Evolutionary conservation across 2,113 vertebrate genomes (phyloP).

Genomic region (Elgaria multicarinata): DNA sequence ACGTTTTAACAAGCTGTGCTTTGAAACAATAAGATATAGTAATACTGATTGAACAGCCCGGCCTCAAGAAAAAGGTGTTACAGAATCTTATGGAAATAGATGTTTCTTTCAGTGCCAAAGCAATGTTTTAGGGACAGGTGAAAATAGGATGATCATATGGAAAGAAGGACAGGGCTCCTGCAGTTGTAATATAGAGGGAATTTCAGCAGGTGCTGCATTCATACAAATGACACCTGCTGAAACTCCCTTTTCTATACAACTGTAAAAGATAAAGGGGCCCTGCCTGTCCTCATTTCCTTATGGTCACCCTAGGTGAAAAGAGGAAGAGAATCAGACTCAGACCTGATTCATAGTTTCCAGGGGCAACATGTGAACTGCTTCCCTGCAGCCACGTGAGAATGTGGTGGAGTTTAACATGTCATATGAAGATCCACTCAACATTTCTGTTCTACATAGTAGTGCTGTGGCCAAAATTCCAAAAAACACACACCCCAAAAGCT

Average conservation of each 20-base stretch:
- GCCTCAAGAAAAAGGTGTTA: neutral
- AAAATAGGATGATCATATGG: too few relatives aligned
- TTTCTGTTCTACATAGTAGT: neutral
- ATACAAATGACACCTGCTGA: too few relatives aligned
- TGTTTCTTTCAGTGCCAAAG: slow-evolving; percentile 11
- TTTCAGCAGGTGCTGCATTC: too few relatives aligned
- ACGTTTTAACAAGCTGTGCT: neutral
- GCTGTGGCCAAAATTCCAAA: too few relatives aligned
- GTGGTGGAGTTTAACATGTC: neutral
- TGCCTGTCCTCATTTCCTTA: too few relatives aligned
- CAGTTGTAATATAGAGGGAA: too few relatives aligned
- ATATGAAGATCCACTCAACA: neutral
- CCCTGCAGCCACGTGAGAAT: neutral
- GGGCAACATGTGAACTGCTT: neutral
- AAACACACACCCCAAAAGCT: too few relatives aligned
- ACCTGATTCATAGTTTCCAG: neutral
- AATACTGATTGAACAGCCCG: neutral
- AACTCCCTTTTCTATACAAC: too few relatives aligned
- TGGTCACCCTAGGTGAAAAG: too few relatives aligned
- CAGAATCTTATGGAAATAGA: neutral
- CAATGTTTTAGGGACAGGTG: neutral
- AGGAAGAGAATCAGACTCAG: neutral
- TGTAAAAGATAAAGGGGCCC: too few relatives aligned
- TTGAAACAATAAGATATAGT: slow-evolving; percentile 4
- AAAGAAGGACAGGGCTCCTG: too few relatives aligned